Base-by-base conservation (phyloP, 2,797 vertebrate genomes). In the Bovichtus diacanthus region DNA sequence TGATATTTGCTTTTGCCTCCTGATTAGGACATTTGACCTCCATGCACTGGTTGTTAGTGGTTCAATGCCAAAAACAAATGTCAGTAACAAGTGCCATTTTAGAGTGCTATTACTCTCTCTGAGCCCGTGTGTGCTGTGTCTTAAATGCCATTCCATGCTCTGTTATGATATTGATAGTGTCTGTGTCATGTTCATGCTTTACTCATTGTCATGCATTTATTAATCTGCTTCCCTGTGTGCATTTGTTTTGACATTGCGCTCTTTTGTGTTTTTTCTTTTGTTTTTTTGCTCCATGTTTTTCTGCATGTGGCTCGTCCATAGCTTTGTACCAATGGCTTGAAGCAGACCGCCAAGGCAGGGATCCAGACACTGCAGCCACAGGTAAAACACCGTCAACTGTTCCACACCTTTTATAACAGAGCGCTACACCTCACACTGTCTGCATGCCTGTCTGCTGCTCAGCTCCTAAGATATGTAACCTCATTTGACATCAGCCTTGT, bases 281-380 rank as follows among this genome's bases (percentile, higher is more conserved):
- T 93, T 88, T 50, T 81, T 81, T 80, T 90, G 95, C 93, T 93
- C 89, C 91, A 71, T 82, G 75, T 92, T 91, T 70, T 89, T 90
- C 90, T 96, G 88, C 96, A 89, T 95, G 83, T 90, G 91, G 94
- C 93, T 91, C 88, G 2, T 74, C 82, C 93, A 59, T 96, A 99
- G 97, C 97, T 92, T 96, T 99, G 94, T 97, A 96, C 96, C 96
- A 95, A 90, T 97, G 96, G 96, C 96, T 99, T 83, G 96, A 98
- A 95, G 96, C 97, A 89, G 96, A 98, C 83, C 97, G 96, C 73
- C 97, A 96, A 90, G 96, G 96, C 95, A 96, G 88, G 93, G 96
- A 96, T 90, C 95, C 96, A 86, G 96, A 95, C 89, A 77, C 95
- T 81, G 81, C 96, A 92, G 91, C 94, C 90, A 86, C 96, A 98